phyloP scores from a whole-genome alignment of 2,888 invertebrate species.

The Eristalis tenax region DNA sequence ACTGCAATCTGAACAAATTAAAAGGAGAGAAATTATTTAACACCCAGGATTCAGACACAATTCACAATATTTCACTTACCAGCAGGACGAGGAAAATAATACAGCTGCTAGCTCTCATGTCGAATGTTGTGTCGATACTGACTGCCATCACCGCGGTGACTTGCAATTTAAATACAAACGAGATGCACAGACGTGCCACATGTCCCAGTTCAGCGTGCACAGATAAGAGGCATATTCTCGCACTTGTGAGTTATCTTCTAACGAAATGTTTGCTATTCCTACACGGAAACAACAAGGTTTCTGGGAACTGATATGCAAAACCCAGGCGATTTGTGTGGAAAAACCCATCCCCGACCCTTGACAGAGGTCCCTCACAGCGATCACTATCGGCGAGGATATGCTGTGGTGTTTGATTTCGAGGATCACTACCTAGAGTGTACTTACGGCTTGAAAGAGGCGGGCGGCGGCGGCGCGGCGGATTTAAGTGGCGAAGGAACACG shows the following conservation, averaged over 20 bases:
- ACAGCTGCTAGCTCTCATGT: slow-evolving; percentile 63
- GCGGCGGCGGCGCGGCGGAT: too few species aligned
- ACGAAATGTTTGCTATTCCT: background rate
- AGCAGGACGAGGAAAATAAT: slow-evolving; percentile 29
- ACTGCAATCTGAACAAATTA: slow-evolving; percentile 22
- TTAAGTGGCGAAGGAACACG: background rate
- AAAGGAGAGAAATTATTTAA: background rate
- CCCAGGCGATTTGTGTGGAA: background rate
- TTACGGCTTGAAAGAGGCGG: background rate
- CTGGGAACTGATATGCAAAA: background rate
- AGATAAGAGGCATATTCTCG: slow-evolving; percentile 38
- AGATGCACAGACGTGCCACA: background rate
- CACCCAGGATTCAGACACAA: background rate
- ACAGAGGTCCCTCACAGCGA: background rate
- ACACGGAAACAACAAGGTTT: slow-evolving; percentile 15
- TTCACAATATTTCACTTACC: slow-evolving; percentile 15
- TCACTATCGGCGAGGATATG: background rate
- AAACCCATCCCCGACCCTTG: background rate
- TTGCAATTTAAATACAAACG: slow-evolving; percentile 52
- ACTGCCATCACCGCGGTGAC: background rate
- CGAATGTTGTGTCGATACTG: slow-evolving; percentile 70
- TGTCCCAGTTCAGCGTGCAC: slow-evolving; percentile 42
- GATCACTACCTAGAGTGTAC: background rate
- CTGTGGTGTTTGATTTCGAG: background rate
- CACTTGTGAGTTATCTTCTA: slow-evolving; percentile 1